phyloP scores from a whole-genome alignment of 2,797 vertebrate genomes.

The Gallinago nigripennis region DNA sequence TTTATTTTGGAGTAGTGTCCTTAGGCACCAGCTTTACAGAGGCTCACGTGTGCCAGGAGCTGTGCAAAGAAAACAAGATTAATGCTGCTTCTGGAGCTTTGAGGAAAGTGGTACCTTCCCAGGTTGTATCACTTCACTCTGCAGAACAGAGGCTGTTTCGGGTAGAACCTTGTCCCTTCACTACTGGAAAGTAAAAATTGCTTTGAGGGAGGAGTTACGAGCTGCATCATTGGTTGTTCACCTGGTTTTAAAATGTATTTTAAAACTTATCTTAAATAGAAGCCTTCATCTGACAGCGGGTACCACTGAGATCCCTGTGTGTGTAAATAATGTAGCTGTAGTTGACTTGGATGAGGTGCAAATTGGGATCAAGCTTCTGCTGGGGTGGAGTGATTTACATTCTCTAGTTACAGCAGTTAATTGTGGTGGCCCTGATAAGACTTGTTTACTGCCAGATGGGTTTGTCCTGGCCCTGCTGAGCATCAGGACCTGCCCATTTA shows the following conservation, averaged over 20 bases:
- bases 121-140: background rate
- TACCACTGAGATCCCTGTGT: constrained; percentile 81
- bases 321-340: constrained; percentile 82
- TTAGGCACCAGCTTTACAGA: background rate
- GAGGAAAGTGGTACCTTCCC: background rate
- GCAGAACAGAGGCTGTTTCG: background rate
- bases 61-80: background rate
- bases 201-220: background rate
- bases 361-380: constrained; percentile 77
- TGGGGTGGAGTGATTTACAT: constrained; percentile 80
- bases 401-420: constrained; percentile 74
- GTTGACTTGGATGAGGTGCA: constrained; percentile 87
- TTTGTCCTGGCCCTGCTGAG: constrained; percentile 42
- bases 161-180: background rate
- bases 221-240: background rate
- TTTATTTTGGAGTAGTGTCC: constrained; percentile 13
- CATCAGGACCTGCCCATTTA: background rate
- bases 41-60: background rate
- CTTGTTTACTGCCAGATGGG: constrained; percentile 58
- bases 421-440: constrained; percentile 71
- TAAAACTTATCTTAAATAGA: background rate
- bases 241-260: background rate
- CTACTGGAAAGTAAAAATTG: background rate
- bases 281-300: constrained; percentile 47
- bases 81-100: constrained; percentile 8